Percentiles rank a stretch among this genome's conserved stretches.
phyloP scores from a whole-genome alignment of 2,797 vertebrate genomes.

The Catamblyrhynchus diadema region DNA sequence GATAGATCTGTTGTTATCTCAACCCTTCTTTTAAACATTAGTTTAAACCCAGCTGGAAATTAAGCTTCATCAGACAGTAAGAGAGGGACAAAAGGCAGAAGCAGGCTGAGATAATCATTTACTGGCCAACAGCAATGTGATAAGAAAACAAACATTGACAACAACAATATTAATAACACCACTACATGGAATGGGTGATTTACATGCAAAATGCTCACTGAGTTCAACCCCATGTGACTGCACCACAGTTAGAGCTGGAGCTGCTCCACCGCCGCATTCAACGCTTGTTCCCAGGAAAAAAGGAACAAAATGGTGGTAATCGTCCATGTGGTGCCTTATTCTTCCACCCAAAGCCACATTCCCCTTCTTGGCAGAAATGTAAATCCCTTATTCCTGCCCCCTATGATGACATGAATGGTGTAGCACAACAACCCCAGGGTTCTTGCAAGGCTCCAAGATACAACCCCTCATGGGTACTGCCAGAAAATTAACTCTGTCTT shows the following conservation, averaged over 20 bases:
- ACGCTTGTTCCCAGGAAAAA: rapidly evolving
- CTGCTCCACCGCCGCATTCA: not conserved
- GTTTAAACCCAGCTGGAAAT: not conserved
- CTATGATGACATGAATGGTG: rapidly evolving
- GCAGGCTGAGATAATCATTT: not conserved
- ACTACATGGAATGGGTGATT: not conserved
- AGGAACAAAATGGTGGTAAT: not conserved
- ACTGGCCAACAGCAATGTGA: not conserved
- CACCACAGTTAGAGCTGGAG: not conserved
- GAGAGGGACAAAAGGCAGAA: not conserved
- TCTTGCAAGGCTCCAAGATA: not conserved
- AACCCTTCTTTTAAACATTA: not conserved
- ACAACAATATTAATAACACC: not conserved
- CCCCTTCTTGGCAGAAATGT: rapidly evolving
- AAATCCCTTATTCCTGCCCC: not conserved
- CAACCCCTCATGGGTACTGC: not conserved
- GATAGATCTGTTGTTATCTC: not conserved
- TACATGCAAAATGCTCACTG: not conserved
- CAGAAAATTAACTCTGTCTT: not conserved
- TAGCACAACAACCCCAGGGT: rapidly evolving
- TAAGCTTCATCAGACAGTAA: not conserved
- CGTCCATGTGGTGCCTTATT: not conserved
- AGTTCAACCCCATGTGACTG: not conserved
- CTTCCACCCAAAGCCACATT: not conserved
- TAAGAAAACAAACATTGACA: not conserved